Base-by-base conservation (phyloP, 2,113 vertebrate species). In the Carollia perspicillata region DNA sequence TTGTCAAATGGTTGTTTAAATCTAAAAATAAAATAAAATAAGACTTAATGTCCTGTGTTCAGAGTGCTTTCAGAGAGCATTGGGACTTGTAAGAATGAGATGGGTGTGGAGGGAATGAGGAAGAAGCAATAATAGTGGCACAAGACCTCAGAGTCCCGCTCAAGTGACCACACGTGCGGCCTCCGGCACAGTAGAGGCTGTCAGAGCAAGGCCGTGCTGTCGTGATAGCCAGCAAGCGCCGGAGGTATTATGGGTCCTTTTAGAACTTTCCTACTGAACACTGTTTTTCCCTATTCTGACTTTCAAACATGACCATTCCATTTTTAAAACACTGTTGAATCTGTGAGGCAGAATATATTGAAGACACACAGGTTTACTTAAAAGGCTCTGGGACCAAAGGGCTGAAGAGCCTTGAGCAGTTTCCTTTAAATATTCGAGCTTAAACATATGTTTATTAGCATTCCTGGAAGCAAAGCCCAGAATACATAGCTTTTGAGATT, bases 1-100 rank as follows among this genome's bases (percentile, higher is more conserved):
- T 90, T 84, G 44, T 80, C 86, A 77, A 85, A 20, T 66, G 71
- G 35, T 84, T 30, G 37, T 79, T 94, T 95, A 30, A 84, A 75
- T 87, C 63, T 90, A 69, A 93, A 97, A 95, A 90, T 93, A 90
- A 93, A 74, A 55, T 55, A 47, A 60, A 49, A 49, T 49, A 49
- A 51, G 49, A 51, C 49, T 75, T 83, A 60, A 63, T 71, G 60
- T 63, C 68, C 68, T 72, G 33, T 40, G 33, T 91, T 80, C 89
- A 49, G 60, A 86, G 87, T 68, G 94, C 78, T 89, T 94, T 94
- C 55, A 28, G 83, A 78, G 63, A 69, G 33, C 55, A 42, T 51
- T 68, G 53, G 55, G 68, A 78, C 55, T 90, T 85, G 35, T 60
- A n/a, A 86, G 55, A 71, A 49, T 65, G 55, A 83, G 74, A 83